Percentiles rank a stretch among this genome's conserved stretches.
phyloP scores from a whole-genome alignment of 2,797 vertebrate species.

The Pangasius macronema region DNA sequence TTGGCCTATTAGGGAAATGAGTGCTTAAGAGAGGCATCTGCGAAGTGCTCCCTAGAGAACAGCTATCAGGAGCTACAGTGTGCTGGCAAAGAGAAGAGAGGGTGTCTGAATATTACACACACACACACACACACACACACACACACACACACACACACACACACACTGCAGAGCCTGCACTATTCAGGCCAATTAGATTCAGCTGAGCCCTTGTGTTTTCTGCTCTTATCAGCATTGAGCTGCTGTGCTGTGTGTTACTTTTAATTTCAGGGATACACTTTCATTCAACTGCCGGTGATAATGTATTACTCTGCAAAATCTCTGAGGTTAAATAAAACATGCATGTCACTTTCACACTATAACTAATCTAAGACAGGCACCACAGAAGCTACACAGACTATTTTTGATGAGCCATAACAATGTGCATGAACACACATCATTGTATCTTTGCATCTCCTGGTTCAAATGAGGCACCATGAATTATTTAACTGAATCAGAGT shows the following conservation, averaged over 20 bases:
- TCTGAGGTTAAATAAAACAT: not conserved
- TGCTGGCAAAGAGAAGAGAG: slow-evolving; percentile 22
- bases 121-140: not conserved
- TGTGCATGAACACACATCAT: not conserved
- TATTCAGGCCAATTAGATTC: slow-evolving; percentile 47
- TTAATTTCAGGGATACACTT: slow-evolving; percentile 6
- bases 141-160: slow-evolving; percentile 7
- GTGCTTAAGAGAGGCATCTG: slow-evolving; percentile 50
- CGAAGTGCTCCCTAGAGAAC: slow-evolving; percentile 45
- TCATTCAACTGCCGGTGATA: not conserved
- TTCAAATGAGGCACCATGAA: slow-evolving; percentile 37
- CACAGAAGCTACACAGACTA: not conserved
- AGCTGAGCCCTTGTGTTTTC: slow-evolving; percentile 37
- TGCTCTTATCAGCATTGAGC: slow-evolving; percentile 24
- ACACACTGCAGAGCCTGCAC: slow-evolving; percentile 22
- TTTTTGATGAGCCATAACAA: slow-evolving; percentile 8
- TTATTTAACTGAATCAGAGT: slow-evolving; percentile 48
- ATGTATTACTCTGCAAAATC: not conserved
- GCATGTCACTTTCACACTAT: not conserved
- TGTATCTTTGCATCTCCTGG: slow-evolving; percentile 12
- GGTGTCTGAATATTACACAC: not conserved
- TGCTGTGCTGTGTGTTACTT: slow-evolving; percentile 21
- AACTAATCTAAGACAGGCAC: not conserved
- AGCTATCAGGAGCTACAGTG: slow-evolving; percentile 46
- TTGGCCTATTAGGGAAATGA: slow-evolving; percentile 49